phyloP scores from a whole-genome alignment of 2,888 invertebrate genomes.

The Candidula unifasciata region DNA sequence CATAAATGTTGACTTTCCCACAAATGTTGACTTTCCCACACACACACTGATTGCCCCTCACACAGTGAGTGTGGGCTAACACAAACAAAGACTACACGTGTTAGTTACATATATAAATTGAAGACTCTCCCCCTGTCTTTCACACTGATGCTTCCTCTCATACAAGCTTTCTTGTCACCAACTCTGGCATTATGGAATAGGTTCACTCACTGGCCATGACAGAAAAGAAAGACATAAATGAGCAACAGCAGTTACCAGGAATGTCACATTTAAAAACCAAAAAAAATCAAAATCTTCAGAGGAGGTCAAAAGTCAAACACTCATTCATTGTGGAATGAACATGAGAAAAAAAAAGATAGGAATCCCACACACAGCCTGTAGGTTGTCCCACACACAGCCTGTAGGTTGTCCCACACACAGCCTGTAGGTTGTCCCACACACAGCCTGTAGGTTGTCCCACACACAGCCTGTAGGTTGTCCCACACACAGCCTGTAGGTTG shows the following conservation, averaged over 20 bases:
- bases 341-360: neutral
- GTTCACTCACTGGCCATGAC: neutral
- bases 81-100: neutral
- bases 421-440: too few species aligned
- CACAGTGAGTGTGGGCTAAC: too few species aligned
- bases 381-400: too few species aligned
- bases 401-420: too few species aligned
- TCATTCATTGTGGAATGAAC: neutral
- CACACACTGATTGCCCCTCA: neutral
- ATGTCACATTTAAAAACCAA: neutral
- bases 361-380: too few species aligned
- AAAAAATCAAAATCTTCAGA: neutral
- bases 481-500: too few species aligned
- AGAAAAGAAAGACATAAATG: neutral
- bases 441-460: too few species aligned
- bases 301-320: neutral
- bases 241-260: neutral
- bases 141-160: neutral
- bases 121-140: neutral
- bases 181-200: neutral
- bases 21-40: too few species aligned
- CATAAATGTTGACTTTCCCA: too few species aligned
- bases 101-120: neutral
- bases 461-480: too few species aligned
- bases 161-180: neutral